Base-by-base conservation (phyloP, 1,140 invertebrate species). In the Paraescarpia echinospica region DNA sequence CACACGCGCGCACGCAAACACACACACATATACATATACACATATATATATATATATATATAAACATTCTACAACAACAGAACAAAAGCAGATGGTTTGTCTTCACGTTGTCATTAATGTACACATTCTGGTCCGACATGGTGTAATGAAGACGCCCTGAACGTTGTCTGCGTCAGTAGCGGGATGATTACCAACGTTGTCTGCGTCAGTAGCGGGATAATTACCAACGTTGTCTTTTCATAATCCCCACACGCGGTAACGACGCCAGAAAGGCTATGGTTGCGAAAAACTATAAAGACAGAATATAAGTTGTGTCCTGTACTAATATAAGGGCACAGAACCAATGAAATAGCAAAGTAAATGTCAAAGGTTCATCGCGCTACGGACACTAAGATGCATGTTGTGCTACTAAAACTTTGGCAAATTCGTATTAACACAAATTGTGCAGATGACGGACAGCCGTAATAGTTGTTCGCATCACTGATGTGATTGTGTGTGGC, bases 11-110 rank as follows among this genome's bases (percentile, higher is more conserved):
- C 14, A 48, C 14, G n/a, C n/a, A n/a, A n/a, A n/a, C n/a, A n/a
- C n/a, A n/a, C n/a, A 77, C 18, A 77, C 18, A 77, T 77, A 77
- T 77, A 77, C 18, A 77, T 77, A 77, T 77, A 77, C 18, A 77
- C 18, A 77, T 77, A 77, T 77, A 77, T 77, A 77, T 77, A 77
- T 77, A 77, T 77, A 77, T 77, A 77, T 77, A 77, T 77, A 77
- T 77, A 14, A 2, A 77, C 27, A n/a, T n/a, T n/a, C n/a, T n/a
- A 77, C 41, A 12, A 41, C 41, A 41, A 41, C 4, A 41, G 12
- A 6, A 4, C 41, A 4, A 6, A 6, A 4, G 12, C 12, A 4
- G 41, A 41, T 4, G 4, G 41, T 41, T 41, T 12, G 41, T 12
- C 41, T 41, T 41, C 4, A 12, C 41, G 41, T 41, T 41, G 41